Conservation (phyloP, 2,113 vertebrate species). For the Ailuropoda melanoleuca region DNA sequence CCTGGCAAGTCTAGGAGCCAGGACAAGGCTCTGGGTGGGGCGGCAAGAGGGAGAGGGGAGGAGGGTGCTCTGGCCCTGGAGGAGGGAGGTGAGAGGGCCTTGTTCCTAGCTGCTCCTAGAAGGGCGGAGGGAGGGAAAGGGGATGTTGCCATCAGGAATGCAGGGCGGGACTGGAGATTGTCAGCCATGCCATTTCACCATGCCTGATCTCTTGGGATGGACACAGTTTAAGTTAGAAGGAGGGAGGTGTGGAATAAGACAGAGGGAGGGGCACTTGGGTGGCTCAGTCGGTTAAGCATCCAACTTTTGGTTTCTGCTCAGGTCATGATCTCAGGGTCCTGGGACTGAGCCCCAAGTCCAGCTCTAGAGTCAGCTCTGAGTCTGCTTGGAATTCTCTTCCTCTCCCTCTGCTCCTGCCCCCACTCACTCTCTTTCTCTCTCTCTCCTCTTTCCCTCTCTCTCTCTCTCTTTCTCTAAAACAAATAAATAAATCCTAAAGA, state of each 20-base stretch:
- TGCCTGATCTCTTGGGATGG: not conserved
- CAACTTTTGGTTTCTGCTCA: not conserved
- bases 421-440: not conserved
- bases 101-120: not conserved
- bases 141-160: not conserved
- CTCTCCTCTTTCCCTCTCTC: not conserved
- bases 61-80: not conserved
- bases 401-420: not conserved
- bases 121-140: not conserved
- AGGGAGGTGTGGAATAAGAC: not conserved
- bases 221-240: not conserved
- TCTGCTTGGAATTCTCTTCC: not conserved
- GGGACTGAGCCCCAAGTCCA: not conserved
- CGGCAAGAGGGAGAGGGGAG: not conserved
- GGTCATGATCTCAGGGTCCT: not conserved
- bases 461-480: not conserved
- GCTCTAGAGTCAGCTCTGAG: not conserved
- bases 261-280: not conserved
- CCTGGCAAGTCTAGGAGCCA: not conserved
- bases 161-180: not conserved
- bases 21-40: not conserved
- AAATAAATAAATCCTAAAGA: not conserved
- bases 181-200: not conserved
- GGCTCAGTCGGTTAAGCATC: not conserved
- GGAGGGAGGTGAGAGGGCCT: not conserved